These are phyloP conservation scores for Ammospiza maritima DNA, from an alignment of 2,797 vertebrate species.

Conservation along the genomic window DNA sequence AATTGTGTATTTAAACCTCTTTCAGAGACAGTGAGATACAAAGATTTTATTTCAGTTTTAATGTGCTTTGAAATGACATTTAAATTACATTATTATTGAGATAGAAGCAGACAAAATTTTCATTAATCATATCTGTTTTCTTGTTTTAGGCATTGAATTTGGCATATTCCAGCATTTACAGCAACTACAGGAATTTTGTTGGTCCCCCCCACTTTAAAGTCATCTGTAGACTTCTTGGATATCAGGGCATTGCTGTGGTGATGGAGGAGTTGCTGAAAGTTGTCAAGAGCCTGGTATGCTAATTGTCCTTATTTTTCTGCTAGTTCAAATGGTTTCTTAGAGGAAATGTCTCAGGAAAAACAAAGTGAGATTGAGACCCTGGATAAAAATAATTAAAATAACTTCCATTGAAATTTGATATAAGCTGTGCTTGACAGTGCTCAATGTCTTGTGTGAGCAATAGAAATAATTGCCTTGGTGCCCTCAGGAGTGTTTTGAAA, in stretches of 20 bases:
- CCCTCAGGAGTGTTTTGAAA: not conserved
- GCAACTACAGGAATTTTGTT: conserved; percentile 93
- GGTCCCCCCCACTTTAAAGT: conserved; percentile 96
- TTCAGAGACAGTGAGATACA: not conserved
- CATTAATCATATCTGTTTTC: not conserved
- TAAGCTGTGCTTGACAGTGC: not conserved
- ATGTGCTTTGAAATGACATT: not conserved
- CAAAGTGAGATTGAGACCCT: not conserved
- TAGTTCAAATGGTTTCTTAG: not conserved
- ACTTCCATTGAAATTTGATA: not conserved
- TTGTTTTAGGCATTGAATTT: conserved; percentile 88
- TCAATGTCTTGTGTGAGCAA: not conserved
- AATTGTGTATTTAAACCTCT: not conserved
- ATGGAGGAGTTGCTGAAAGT: conserved; percentile 99
- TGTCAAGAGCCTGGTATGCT: conserved; percentile 94
- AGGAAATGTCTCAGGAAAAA: not conserved
- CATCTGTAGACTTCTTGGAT: conserved; percentile 96
- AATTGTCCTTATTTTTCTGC: not conserved
- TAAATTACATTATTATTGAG: not conserved
- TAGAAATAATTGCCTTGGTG: not conserved
- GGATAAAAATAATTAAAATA: not conserved
- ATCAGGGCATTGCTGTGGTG: conserved; percentile 98
- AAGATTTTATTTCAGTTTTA: not conserved
- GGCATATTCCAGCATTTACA: conserved; percentile 95
- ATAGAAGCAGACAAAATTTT: not conserved